Conservation (phyloP, 2,888 invertebrate species). For the Phragmatobia fuliginosa region DNA sequence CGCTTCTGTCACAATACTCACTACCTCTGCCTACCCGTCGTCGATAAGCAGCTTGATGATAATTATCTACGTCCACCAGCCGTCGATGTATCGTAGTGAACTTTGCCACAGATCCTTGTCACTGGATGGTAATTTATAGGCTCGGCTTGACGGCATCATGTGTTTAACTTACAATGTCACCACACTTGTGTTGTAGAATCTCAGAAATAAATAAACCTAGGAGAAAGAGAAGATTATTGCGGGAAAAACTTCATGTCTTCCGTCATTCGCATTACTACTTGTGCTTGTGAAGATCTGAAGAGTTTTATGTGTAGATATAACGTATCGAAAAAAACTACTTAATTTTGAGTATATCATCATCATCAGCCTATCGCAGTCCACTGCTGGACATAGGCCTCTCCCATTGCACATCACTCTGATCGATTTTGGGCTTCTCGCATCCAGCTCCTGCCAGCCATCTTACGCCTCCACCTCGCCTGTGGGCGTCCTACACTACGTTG, state of each 20-base stretch:
- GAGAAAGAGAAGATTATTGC: not conserved
- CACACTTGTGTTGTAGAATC: not conserved
- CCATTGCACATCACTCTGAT: too few species aligned
- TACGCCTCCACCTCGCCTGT: too few species aligned
- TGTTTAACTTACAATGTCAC: constrained; percentile 7
- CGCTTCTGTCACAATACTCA: constrained; percentile 2
- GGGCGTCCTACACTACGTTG: too few species aligned
- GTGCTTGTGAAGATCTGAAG: too few species aligned
- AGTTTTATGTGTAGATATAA: too few species aligned
- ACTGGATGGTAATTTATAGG: constrained; percentile 28
- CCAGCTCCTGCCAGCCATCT: too few species aligned
- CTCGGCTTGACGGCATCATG: constrained; percentile 18
- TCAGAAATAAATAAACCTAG: not conserved
- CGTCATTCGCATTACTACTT: too few species aligned
- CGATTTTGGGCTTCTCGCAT: too few species aligned
- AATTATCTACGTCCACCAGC: constrained; percentile 46
- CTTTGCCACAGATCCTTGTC: constrained; percentile 55
- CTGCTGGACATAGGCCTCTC: too few species aligned
- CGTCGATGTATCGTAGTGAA: constrained; percentile 47
- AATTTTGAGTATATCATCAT: too few species aligned
- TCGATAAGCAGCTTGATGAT: constrained; percentile 36
- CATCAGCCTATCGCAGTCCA: too few species aligned
- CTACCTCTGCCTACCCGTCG: constrained; percentile 23
- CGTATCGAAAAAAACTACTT: too few species aligned
- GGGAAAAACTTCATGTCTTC: not conserved